Percentiles rank a stretch among this genome's conserved stretches.
Evolutionary conservation across 2,888 invertebrate genomes (phyloP).

Genomic region (Caenorhabditis sp.): DNA sequence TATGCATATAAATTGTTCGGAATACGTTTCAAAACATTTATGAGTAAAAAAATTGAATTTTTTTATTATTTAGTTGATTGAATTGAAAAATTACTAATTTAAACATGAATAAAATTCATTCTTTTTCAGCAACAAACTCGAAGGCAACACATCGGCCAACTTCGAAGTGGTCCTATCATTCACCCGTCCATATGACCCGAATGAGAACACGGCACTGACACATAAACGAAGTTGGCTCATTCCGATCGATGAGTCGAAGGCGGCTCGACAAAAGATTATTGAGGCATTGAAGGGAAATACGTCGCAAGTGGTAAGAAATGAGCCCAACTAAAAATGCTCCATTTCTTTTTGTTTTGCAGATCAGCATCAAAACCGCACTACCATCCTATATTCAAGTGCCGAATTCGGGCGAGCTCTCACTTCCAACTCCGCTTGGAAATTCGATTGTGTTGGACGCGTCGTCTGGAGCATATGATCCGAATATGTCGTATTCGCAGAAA

Average conservation of each 20-base stretch:
- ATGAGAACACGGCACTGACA: constrained; percentile 52
- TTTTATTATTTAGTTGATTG: too few relatives aligned
- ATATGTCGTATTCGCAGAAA: constrained; percentile 3
- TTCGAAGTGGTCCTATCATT: constrained; percentile 58
- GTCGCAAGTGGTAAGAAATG: background rate
- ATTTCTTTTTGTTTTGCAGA: background rate
- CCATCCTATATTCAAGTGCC: constrained; percentile 65
- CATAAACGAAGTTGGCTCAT: constrained; percentile 28
- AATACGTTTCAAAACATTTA: too few relatives aligned
- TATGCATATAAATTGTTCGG: too few relatives aligned
- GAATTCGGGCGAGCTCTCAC: constrained; percentile 63
- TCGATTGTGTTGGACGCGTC: constrained; percentile 34
- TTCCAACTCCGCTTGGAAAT: constrained; percentile 40
- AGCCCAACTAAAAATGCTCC: too few relatives aligned
- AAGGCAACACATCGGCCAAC: constrained; percentile 35
- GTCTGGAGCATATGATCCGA: constrained; percentile 6
- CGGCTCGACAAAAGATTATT: constrained; percentile 25
- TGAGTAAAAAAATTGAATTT: too few relatives aligned
- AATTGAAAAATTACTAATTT: too few relatives aligned
- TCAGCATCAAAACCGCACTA: constrained; percentile 42
- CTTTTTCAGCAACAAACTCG: constrained; percentile 44
- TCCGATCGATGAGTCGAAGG: constrained; percentile 15
- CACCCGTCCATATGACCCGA: constrained; percentile 50
- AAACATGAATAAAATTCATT: too few relatives aligned
- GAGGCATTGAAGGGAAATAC: constrained; percentile 13